Conservation (phyloP, 2,113 vertebrate species). For the Mystacornis crossleyi region DNA sequence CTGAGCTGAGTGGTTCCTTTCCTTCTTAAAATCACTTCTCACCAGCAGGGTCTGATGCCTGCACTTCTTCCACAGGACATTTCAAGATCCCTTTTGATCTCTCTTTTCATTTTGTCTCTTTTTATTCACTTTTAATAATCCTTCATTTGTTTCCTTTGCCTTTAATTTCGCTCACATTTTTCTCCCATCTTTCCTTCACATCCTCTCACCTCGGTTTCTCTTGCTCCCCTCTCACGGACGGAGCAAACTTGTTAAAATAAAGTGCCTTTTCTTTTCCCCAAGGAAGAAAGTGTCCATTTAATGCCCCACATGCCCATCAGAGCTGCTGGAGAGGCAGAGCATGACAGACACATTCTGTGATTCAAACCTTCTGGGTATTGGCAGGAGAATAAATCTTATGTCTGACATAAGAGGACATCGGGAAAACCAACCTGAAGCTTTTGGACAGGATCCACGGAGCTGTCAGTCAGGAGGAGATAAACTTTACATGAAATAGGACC, state of each 20-base stretch:
- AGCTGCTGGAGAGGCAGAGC: neutral
- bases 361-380: constrained; percentile 24
- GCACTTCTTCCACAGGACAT: neutral
- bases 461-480: constrained; percentile 60
- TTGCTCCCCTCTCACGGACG: neutral
- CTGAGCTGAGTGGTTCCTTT: neutral
- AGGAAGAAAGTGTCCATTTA: constrained; percentile 39
- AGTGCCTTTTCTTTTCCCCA: neutral
- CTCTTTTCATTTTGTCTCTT: neutral
- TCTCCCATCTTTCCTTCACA: neutral
- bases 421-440: constrained; percentile 37
- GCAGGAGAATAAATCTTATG: constrained; percentile 52
- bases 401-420: constrained; percentile 33
- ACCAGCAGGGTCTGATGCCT: neutral
- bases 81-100: neutral
- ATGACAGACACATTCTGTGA: neutral
- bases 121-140: neutral
- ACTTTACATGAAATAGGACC: constrained; percentile 44
- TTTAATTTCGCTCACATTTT: neutral
- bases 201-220: neutral
- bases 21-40: neutral
- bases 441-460: constrained; percentile 43
- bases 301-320: neutral
- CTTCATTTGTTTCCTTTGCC: neutral
- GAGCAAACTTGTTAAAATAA: neutral